Percentiles rank a stretch among this genome's conserved stretches.
These are phyloP conservation scores for Gavialis gangeticus DNA, from an alignment of 2,113 vertebrate genomes.

Conservation along the genomic window DNA sequence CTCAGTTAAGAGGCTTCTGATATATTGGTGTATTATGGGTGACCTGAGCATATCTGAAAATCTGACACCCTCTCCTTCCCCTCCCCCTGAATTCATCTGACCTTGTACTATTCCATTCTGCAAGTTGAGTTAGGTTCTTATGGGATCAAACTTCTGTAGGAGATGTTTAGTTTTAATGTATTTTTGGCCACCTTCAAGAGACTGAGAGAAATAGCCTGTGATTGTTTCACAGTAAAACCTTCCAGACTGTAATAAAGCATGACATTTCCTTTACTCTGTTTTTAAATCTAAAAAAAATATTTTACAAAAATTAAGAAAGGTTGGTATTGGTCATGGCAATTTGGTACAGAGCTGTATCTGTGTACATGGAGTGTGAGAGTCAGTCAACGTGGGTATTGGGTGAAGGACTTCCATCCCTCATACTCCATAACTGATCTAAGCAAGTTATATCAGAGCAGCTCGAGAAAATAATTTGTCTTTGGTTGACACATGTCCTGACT, in stretches of 20 bases:
- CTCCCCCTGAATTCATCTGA: neutral
- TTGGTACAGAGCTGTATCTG: neutral
- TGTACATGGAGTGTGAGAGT: neutral
- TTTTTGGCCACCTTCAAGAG: neutral
- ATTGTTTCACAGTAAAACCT: neutral
- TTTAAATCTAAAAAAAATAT: neutral
- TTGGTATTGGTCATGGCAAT: neutral
- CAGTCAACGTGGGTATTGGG: too few relatives aligned
- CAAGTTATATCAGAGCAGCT: neutral
- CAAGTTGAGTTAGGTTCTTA: neutral
- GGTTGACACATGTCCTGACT: neutral
- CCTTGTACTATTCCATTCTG: neutral
- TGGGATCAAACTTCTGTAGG: neutral
- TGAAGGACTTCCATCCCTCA: too few relatives aligned
- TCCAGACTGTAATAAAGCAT: neutral
- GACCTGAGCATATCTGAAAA: neutral
- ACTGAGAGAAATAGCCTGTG: neutral
- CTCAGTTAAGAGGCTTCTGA: neutral
- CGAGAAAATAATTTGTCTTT: neutral
- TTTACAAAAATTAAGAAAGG: neutral
- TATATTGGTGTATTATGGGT: neutral
- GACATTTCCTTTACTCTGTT: conserved; percentile 12
- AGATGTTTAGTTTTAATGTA: neutral
- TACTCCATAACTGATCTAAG: neutral
- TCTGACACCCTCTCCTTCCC: neutral